Percentiles rank a stretch among this genome's conserved stretches.
phyloP scores from a whole-genome alignment of 2,888 invertebrate species.

The Epinotia nisella region DNA sequence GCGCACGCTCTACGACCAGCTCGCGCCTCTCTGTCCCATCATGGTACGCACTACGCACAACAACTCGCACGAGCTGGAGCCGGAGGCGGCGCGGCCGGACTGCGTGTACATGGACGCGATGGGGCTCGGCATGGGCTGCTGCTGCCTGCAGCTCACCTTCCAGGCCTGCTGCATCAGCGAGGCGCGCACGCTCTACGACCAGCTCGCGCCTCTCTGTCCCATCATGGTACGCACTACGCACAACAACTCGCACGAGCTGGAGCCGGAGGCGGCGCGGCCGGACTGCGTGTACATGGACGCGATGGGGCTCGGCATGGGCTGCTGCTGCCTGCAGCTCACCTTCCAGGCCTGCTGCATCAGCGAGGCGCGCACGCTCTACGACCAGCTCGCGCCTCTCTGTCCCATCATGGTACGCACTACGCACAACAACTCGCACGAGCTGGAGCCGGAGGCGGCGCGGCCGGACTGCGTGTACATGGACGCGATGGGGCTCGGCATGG shows the following conservation, averaged over 20 bases:
- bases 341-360: constrained; percentile 98
- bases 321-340: constrained; percentile 97
- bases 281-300: constrained; percentile 99
- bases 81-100: constrained; percentile 90
- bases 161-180: constrained; percentile 98
- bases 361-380: constrained; percentile 98
- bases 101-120: constrained; percentile 99
- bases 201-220: constrained; percentile 97
- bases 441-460: constrained; percentile 87
- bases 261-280: constrained; percentile 88
- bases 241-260: constrained; percentile 87
- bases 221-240: constrained; percentile 97
- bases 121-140: constrained; percentile 99
- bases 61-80: constrained; percentile 87
- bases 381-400: constrained; percentile 98
- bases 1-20: constrained; percentile 97
- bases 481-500: constrained; percentile 99
- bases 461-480: constrained; percentile 99
- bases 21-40: constrained; percentile 98
- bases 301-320: constrained; percentile 99
- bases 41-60: constrained; percentile 95
- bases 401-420: constrained; percentile 97
- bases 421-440: constrained; percentile 87
- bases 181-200: constrained; percentile 98
- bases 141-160: constrained; percentile 98